Percentiles rank a stretch among this genome's conserved stretches.
Evolutionary conservation across 2,888 invertebrate genomes (phyloP).

Genomic region (Gisinianus flammeolus): DNA sequence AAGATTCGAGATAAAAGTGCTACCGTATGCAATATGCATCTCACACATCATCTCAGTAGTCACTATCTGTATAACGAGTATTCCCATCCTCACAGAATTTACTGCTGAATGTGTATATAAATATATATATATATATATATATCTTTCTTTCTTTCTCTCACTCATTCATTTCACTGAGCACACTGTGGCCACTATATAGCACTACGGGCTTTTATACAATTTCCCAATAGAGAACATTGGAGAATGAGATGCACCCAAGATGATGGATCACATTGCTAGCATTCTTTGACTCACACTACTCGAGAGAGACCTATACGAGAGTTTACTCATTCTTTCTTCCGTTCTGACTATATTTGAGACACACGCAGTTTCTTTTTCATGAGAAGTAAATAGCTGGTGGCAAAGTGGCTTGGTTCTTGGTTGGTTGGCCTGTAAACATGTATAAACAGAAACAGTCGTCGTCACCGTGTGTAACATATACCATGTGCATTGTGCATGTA

Average conservation of each 20-base stretch:
- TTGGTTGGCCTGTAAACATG: not conserved
- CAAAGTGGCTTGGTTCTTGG: not conserved
- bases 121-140: not conserved
- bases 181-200: not conserved
- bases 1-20: not conserved
- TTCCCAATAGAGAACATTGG: not conserved
- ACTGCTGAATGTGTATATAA: too few species aligned
- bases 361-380: not conserved
- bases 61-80: too few species aligned
- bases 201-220: not conserved
- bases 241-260: constrained; percentile 30
- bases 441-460: not conserved
- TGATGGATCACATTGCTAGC: constrained; percentile 38
- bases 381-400: not conserved
- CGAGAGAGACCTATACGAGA: constrained; percentile 23
- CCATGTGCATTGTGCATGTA: not conserved
- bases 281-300: constrained; percentile 31
- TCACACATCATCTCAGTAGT: not conserved
- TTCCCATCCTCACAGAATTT: too few species aligned
- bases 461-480: not conserved
- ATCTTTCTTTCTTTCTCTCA: not conserved
- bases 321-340: constrained; percentile 29
- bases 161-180: not conserved
- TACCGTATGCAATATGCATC: not conserved
- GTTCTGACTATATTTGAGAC: not conserved